Percentiles rank a stretch among this genome's conserved stretches.
phyloP scores from a whole-genome alignment of 2,888 invertebrate species.

The Trissolcus brochymenae region DNA sequence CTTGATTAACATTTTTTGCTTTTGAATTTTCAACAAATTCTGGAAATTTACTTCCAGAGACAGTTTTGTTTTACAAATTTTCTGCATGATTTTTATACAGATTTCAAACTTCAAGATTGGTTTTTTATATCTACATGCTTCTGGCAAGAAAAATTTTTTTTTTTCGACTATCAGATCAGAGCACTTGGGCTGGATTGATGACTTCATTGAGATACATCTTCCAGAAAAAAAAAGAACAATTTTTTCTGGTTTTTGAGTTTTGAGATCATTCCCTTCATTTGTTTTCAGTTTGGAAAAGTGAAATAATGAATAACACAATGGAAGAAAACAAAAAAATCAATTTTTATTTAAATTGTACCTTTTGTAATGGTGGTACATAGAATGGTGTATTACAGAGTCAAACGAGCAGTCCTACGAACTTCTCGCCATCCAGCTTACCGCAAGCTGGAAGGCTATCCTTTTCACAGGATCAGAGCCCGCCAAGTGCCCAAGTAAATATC shows the following conservation, averaged over 20 bases:
- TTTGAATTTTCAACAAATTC: not conserved
- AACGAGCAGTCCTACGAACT: slow-evolving; percentile 84
- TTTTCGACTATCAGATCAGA: too few species aligned
- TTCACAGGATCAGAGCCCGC: slow-evolving; percentile 75
- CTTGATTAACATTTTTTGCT: too few species aligned
- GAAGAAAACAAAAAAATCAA: slow-evolving; percentile 20
- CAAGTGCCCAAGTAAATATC: slow-evolving; percentile 76
- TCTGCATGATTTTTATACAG: not conserved
- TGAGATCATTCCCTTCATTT: not conserved
- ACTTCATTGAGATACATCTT: too few species aligned
- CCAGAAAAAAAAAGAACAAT: not conserved
- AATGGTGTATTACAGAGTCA: slow-evolving; percentile 80
- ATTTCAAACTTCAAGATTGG: not conserved
- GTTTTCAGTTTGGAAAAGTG: not conserved
- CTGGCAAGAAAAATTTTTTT: too few species aligned
- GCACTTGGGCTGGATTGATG: too few species aligned
- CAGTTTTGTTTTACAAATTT: not conserved
- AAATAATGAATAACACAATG: too few species aligned
- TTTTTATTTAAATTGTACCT: slow-evolving; percentile 15
- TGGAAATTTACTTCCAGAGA: not conserved
- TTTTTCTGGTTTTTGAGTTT: not conserved
- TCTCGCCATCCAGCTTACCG: slow-evolving; percentile 83
- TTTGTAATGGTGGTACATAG: slow-evolving; percentile 63
- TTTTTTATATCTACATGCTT: not conserved
- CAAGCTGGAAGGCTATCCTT: slow-evolving; percentile 76